Base-by-base conservation (phyloP, 2,797 vertebrate species). In the Parotocinclus haroldoi region DNA sequence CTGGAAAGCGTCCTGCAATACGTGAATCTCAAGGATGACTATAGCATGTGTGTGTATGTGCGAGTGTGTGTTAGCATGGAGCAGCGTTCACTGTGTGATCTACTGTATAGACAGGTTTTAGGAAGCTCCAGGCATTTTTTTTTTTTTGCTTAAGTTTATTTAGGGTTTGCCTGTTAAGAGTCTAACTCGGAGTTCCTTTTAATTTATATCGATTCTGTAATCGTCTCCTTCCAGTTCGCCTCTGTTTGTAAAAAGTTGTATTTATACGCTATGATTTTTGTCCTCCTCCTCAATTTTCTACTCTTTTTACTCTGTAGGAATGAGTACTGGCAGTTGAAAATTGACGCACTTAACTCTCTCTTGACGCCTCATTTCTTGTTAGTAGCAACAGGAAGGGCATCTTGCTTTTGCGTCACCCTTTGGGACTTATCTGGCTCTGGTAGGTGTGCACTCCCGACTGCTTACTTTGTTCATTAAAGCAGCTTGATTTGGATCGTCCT, bases 161-260 rank as follows among this genome's bases (percentile, higher is more conserved):
- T n/a, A 66, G 63, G 37, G 55, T 63, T 42, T 54, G 36, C n/a
- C 49, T 48, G 50, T 53, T 19, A 39, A 48, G 48, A n/a, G 40
- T 62, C 55, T 58, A 37, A 36, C 14, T 67, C 48, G 12, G 14
- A 17, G 36, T 54, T 56, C 6, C n/a, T 44, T 48, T 72, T 76
- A 66, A 76, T 67, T 63, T 69, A 72, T 69, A 52, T 66, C 53
- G 27, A 27, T 27, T 69, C 56, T 7, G 14, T 12, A 13, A 58
- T 45, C 56, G 58, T 48, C 36, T 60, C 17, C 18, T 40, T 18
- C 7, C 58, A 40, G 56, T 48, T 71, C 69, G 10, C 46, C 51
- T 63, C 58, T 55, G 44, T 73, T 74, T 77, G 65, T 77, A 68
- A 59, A 73, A 68, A 66, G 7, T 18, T 58, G 56, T 77, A 77